These are phyloP conservation scores for Ascidia mentula DNA, from an alignment of 23 tunicate genomes.

Conservation along the genomic window DNA sequence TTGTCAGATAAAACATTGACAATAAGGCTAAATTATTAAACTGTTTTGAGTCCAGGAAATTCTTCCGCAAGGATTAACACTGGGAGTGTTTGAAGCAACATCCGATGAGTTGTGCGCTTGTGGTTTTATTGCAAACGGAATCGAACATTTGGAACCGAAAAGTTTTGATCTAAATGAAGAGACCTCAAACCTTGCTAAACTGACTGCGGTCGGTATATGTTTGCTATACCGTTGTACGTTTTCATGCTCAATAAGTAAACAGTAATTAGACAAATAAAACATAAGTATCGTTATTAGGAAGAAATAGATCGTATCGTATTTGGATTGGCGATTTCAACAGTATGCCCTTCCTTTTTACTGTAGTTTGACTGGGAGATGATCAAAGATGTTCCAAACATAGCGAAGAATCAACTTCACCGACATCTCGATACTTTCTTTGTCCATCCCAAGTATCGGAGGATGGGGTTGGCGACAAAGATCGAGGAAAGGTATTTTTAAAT, in stretches of 20 bases:
- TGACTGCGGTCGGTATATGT: neutral
- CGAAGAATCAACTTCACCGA: neutral
- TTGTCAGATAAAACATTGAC: too few relatives aligned
- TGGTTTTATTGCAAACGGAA: neutral
- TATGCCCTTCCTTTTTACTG: neutral
- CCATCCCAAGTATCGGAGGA: neutral
- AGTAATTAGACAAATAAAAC: too few relatives aligned
- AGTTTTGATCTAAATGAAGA: neutral
- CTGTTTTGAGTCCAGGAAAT: too few relatives aligned
- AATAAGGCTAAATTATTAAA: too few relatives aligned
- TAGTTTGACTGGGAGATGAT: neutral
- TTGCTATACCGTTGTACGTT: neutral
- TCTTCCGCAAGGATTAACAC: neutral
- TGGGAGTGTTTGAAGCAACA: neutral
- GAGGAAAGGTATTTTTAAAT: neutral
- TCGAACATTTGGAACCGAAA: neutral
- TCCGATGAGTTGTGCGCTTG: neutral
- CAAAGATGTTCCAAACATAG: neutral
- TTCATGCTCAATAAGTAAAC: neutral
- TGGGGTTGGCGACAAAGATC: neutral
- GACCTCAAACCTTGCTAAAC: neutral
- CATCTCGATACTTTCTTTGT: neutral
- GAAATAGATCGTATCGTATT: too few relatives aligned
- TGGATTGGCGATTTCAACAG: too few relatives aligned
- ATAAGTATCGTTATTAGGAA: too few relatives aligned